These are phyloP conservation scores for Dysdera silvatica DNA, from an alignment of 1,140 invertebrate genomes.

Conservation along the genomic window DNA sequence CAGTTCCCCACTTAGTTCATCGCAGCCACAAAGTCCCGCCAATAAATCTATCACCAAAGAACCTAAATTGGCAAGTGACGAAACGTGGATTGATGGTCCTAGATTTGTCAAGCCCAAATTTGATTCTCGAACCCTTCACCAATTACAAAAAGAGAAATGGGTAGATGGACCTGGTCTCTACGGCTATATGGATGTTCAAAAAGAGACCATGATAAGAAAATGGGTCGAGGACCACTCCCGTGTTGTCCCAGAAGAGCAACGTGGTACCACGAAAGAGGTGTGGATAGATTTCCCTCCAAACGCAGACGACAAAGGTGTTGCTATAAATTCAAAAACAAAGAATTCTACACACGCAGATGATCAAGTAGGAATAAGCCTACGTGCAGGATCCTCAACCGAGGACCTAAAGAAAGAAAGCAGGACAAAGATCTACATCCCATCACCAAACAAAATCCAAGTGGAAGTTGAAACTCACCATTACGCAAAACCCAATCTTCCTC, in stretches of 20 bases:
- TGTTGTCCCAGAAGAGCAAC: slow-evolving; percentile 30
- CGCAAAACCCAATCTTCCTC: too few species aligned
- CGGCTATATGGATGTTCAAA: slow-evolving; percentile 82
- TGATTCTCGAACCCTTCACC: slow-evolving; percentile 32
- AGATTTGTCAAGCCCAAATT: slow-evolving; percentile 59
- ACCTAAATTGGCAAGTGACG: slow-evolving; percentile 53
- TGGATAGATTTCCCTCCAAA: slow-evolving; percentile 26
- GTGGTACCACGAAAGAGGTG: slow-evolving; percentile 24
- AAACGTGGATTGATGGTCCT: slow-evolving; percentile 94
- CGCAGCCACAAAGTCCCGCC: slow-evolving; percentile 37
- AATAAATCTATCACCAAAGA: slow-evolving; percentile 10
- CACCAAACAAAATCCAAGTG: neutral
- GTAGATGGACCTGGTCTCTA: slow-evolving; percentile 68
- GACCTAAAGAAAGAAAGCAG: neutral
- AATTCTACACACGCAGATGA: too few species aligned
- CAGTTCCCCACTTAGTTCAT: slow-evolving; percentile 38
- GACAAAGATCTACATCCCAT: neutral
- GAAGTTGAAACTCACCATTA: slow-evolving; percentile 6
- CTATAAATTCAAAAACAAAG: too few species aligned
- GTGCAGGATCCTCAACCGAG: too few species aligned
- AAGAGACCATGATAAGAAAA: slow-evolving; percentile 82
- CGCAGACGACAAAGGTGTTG: neutral
- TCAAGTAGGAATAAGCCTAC: too few species aligned
- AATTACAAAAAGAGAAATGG: slow-evolving; percentile 76
- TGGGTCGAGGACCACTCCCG: slow-evolving; percentile 66